Percentiles rank a stretch among this genome's conserved stretches.
Evolutionary conservation across 2,113 vertebrate genomes (phyloP).

Genomic region (Carlito syrichta): DNA sequence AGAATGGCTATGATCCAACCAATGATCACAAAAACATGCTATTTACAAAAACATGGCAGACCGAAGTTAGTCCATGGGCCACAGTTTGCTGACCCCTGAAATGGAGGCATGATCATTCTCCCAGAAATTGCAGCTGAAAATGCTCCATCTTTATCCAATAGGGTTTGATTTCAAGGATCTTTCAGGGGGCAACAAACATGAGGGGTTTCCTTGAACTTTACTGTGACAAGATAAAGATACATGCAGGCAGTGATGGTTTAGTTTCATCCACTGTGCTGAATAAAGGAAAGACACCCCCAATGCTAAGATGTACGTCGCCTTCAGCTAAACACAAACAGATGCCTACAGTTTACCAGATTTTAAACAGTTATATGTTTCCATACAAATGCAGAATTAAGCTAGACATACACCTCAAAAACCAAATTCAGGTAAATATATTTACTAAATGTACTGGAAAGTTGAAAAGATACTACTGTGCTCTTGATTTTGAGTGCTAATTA

Average conservation of each 20-base stretch:
- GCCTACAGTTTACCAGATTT: neutral
- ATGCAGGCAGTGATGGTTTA: neutral
- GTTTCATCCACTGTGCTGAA: neutral
- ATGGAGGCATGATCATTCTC: neutral
- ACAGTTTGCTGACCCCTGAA: neutral
- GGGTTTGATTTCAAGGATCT: neutral
- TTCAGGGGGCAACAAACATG: neutral
- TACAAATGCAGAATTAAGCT: neutral
- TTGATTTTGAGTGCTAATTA: slow-evolving; percentile 15
- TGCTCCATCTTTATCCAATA: neutral
- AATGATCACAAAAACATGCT: too few relatives aligned
- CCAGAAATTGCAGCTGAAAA: neutral
- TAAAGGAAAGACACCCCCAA: neutral
- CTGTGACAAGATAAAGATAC: neutral
- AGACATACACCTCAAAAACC: neutral
- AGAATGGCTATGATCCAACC: neutral
- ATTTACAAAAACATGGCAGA: neutral
- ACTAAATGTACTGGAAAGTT: neutral
- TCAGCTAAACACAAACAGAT: neutral
- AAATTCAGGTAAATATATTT: neutral
- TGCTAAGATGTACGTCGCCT: neutral
- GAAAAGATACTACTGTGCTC: neutral
- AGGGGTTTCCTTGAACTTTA: neutral
- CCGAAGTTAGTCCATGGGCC: neutral
- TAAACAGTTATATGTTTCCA: neutral